phyloP scores from a whole-genome alignment of 2,113 vertebrate species.

The Cavia porcellus region DNA sequence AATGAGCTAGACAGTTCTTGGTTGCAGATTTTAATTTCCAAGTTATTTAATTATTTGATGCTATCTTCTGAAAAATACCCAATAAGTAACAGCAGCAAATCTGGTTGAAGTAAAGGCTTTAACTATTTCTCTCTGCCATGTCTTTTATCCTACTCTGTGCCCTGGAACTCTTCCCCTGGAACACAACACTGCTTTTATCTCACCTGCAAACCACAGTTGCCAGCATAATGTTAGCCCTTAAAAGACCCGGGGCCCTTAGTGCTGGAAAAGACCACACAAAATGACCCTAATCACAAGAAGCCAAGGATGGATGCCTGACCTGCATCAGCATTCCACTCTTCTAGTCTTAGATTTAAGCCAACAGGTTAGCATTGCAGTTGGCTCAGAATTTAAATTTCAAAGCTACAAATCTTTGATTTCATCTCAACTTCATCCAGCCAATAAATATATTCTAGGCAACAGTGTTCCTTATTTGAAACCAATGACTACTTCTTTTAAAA shows the following conservation, averaged over 20 bases:
- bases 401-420: neutral
- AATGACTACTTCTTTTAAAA: conserved; percentile 46
- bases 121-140: neutral
- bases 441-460: conserved; percentile 32
- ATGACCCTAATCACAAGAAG: neutral
- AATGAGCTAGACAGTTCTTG: neutral
- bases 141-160: neutral
- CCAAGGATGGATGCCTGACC: neutral
- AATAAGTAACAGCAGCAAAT: neutral
- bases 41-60: conserved; percentile 22
- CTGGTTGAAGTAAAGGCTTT: neutral
- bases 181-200: neutral
- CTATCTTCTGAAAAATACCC: conserved; percentile 37
- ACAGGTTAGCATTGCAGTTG: neutral
- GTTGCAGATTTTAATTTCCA: conserved; percentile 28
- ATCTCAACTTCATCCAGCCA: conserved; percentile 20
- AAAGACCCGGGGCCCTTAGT: neutral
- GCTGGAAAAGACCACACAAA: neutral
- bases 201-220: neutral
- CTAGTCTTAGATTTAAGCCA: neutral
- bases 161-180: neutral
- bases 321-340: neutral
- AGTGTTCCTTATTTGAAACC: neutral
- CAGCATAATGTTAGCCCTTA: neutral
- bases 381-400: conserved; percentile 32